Percentiles rank a stretch among this genome's conserved stretches.
These are phyloP conservation scores for Lysiphlebus fabarum DNA, from an alignment of 1,140 invertebrate species.

Conservation along the genomic window DNA sequence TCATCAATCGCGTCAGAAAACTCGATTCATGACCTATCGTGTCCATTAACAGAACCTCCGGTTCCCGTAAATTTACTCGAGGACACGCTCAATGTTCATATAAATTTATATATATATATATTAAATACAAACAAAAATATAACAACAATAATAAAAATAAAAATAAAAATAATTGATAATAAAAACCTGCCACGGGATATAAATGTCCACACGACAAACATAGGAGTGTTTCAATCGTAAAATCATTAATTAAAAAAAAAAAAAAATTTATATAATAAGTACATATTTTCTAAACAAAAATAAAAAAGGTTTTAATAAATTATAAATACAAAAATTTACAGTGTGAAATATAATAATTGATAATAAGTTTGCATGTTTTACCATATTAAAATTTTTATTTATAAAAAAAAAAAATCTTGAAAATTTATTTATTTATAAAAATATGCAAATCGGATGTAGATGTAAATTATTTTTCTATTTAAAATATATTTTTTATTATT, in stretches of 20 bases:
- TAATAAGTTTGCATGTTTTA: no score
- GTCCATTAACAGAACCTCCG: background rate
- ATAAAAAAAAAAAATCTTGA: no score
- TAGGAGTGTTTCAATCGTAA: slow-evolving; percentile 18
- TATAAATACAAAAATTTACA: no score
- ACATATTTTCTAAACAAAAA: no score
- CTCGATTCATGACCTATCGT: slow-evolving; percentile 3
- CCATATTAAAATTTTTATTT: no score
- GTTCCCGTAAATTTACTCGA: slow-evolving; percentile 9
- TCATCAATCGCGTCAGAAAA: background rate
- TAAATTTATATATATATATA: background rate
- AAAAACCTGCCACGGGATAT: slow-evolving; percentile 9
- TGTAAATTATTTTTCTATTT: no score
- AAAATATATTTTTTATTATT: no score
- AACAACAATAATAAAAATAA: background rate
- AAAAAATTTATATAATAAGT: no score
- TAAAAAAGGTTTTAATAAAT: no score
- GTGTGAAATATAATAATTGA: no score
- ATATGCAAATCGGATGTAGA: no score
- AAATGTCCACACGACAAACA: slow-evolving; percentile 16
- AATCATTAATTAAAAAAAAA: slow-evolving; percentile 7
- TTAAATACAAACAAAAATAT: background rate
- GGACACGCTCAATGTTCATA: background rate
- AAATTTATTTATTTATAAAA: no score
- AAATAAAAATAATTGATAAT: background rate